A percentile compares a stretch with the other conserved stretches of the same genome.
Evolutionary conservation across 2,797 vertebrate genomes (phyloP).

Genomic region (Ctenosaura bakeri): DNA sequence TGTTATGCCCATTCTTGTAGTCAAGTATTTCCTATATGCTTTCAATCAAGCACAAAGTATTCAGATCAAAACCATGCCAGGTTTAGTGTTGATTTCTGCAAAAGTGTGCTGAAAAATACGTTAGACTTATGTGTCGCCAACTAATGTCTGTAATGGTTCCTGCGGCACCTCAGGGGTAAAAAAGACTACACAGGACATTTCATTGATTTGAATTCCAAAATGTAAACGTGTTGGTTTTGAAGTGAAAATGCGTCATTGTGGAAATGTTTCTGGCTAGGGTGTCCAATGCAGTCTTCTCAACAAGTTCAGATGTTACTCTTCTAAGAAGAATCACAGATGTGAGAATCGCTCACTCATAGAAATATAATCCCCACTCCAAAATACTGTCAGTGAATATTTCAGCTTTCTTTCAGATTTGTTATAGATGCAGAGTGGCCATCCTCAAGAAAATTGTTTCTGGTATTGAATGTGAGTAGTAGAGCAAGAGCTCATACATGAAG

Average conservation of each 20-base stretch:
- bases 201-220: not conserved
- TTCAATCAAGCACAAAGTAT: not conserved
- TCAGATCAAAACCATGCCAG: constrained; percentile 5
- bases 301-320: not conserved
- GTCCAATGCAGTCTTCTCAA: not conserved
- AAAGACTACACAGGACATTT: not conserved
- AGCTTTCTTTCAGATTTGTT: not conserved
- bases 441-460: not conserved
- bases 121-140: not conserved
- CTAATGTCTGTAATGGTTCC: not conserved
- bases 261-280: not conserved
- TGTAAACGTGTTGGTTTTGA: not conserved
- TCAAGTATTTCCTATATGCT: constrained; percentile 9
- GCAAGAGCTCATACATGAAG: not conserved
- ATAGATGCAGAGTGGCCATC: not conserved
- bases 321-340: not conserved
- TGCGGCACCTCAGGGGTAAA: not conserved
- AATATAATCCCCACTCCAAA: not conserved
- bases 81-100: constrained; percentile 8
- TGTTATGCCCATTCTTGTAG: constrained; percentile 8
- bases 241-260: not conserved
- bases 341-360: not conserved
- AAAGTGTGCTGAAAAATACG: not conserved
- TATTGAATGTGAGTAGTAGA: not conserved
- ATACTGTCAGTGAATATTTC: not conserved